Evolutionary conservation across 2,888 invertebrate genomes (phyloP), one percentile per base, ranked within the genome.

Genomic region (Hirtodrosophila histrioides): DNA sequence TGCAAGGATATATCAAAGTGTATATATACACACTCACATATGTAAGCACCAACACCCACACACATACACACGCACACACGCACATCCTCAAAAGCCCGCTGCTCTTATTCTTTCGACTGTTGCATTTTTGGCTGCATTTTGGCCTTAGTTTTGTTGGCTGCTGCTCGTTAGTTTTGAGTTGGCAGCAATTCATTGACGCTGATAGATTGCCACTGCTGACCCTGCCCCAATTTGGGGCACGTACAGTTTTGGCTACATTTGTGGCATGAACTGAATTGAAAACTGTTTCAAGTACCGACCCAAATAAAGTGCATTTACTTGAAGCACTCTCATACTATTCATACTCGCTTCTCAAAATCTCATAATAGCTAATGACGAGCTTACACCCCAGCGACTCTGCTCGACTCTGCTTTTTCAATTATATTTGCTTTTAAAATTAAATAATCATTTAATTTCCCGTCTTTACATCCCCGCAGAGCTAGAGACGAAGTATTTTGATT

Each of bases 151-250:
- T 39, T 37, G 17, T 55, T 29, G 3, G 11, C 43, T 60, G 75
- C 41, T 70, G 53, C 62, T 65, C 37, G 54, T 65, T 65, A 51
- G 55, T 43, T 45, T 31, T 24, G n/a, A 24, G 62, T 75, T 86
- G 78, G 84, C 67, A 72, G 60, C 84, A 54, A 41, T 51, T 46
- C 71, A 61, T 58, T 78, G 78, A 49, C 57, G 54, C 81, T 79
- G 87, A 79, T 84, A 84, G 80, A 84, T 79, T 84, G 68, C 40
- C 60, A 43, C 54, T 45, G 58, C 48, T 68, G 73, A 81, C 87
- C 87, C 56, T 84, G 78, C 57, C 57, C 53, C 45, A 39, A 58
- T 79, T 57, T 41, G 43, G 11, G 46, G 37, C 55, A 35, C 36
- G 29, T 7, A 49, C 48, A 35, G 17, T 48, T 49, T 39, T 9